Percentiles rank a stretch among this genome's conserved stretches.
These are phyloP conservation scores for Idaea aversata DNA, from an alignment of 2,888 invertebrate species.

Conservation along the genomic window DNA sequence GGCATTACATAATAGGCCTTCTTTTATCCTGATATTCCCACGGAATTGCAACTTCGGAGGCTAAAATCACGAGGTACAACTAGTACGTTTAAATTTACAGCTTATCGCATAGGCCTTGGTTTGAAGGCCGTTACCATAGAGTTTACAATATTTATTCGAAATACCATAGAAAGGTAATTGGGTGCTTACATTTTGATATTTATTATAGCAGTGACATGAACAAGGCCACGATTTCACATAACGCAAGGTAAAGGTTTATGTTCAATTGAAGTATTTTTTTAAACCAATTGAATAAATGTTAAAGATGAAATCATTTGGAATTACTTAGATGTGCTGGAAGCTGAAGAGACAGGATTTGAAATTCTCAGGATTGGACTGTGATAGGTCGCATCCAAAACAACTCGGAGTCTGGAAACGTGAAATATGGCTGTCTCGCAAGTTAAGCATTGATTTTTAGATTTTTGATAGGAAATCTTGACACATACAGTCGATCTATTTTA, in stretches of 20 bases:
- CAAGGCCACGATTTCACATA: neutral
- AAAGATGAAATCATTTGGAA: too few relatives aligned
- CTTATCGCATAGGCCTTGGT: conserved; percentile 19
- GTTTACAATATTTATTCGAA: neutral
- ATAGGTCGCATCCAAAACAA: too few relatives aligned
- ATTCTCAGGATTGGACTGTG: too few relatives aligned
- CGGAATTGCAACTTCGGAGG: neutral
- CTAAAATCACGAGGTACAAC: neutral
- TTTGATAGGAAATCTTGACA: too few relatives aligned
- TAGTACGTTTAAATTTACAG: conserved; percentile 20
- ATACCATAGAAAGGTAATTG: neutral
- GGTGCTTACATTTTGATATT: neutral
- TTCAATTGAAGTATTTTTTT: neutral
- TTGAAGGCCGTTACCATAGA: conserved; percentile 17
- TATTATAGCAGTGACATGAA: neutral
- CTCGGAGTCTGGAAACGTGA: too few relatives aligned
- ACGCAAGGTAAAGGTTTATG: neutral
- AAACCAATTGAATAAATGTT: neutral
- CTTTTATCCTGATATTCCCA: too few relatives aligned
- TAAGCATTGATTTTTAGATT: too few relatives aligned
- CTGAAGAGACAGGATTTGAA: too few relatives aligned
- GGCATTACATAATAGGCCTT: too few relatives aligned
- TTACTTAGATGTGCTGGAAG: too few relatives aligned
- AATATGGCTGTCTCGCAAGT: too few relatives aligned
- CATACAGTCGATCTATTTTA: too few relatives aligned